Percentiles rank a stretch among this genome's conserved stretches.
These are phyloP conservation scores for Acrobasis repandana DNA, from an alignment of 2,888 invertebrate species.

Conservation along the genomic window DNA sequence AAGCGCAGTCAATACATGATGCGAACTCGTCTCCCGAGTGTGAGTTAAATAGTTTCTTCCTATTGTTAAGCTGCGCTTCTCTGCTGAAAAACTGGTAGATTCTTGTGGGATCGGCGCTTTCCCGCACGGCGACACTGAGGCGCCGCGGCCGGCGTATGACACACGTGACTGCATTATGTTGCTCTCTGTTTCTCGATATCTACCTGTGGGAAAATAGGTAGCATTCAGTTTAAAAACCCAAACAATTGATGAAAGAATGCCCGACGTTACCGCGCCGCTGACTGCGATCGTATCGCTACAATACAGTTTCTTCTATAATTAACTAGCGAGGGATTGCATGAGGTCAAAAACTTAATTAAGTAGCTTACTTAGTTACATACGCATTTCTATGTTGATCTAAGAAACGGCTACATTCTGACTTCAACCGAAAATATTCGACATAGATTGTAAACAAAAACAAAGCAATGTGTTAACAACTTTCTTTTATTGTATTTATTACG, in stretches of 20 bases:
- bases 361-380: slow-evolving; percentile 5
- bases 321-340: slow-evolving; percentile 7
- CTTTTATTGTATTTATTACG: slow-evolving; percentile 30
- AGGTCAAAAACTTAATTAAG: slow-evolving; percentile 9
- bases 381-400: slow-evolving; percentile 2
- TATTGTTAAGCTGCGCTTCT: slow-evolving; percentile 63
- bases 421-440: neutral
- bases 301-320: slow-evolving; percentile 9
- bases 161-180: slow-evolving; percentile 8
- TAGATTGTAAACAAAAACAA: slow-evolving; percentile 5
- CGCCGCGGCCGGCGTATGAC: slow-evolving; percentile 20
- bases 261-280: slow-evolving; percentile 8
- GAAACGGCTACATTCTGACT: neutral
- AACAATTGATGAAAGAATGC: slow-evolving; percentile 21
- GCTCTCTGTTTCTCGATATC: slow-evolving; percentile 19
- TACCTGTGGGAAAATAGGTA: slow-evolving; percentile 39
- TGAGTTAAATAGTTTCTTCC: slow-evolving; percentile 74
- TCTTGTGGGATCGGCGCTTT: slow-evolving; percentile 60
- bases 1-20: slow-evolving; percentile 62
- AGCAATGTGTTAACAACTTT: slow-evolving; percentile 18
- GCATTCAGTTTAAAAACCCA: slow-evolving; percentile 25
- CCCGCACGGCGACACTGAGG: slow-evolving; percentile 46
- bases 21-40: slow-evolving; percentile 59
- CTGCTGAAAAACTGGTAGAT: slow-evolving; percentile 55
- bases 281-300: slow-evolving; percentile 14